Evolutionary conservation across 2,888 invertebrate genomes (phyloP), one percentile per base, ranked within the genome.

Genomic region (Ichneumoninae sp.): DNA sequence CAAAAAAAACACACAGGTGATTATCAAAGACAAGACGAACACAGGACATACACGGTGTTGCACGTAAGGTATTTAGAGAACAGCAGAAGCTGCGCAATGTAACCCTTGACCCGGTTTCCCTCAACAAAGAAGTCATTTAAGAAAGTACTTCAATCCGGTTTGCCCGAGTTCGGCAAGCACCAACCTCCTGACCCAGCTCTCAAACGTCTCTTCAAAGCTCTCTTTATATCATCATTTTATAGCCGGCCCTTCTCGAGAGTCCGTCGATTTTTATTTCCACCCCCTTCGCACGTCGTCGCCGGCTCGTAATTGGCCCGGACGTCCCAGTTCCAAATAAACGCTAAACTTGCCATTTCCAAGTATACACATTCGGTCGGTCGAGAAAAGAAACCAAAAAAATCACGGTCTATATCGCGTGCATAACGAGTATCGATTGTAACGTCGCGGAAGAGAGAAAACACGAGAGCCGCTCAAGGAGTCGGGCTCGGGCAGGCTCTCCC

Each of bases 351-450:
- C 26, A 5, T 26, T 57, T 22, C 26, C 57, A 13, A 57, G 26
- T 22, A 26, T 10, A 26, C 26, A 26, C 22, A 47, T 57, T 26
- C 57, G 22, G 57, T 22, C 4, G 57, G 13, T 3, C 22, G 44
- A 16, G 26, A 33, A 33, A 47, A 6, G 40, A 3, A 1, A 40
- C 8, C 40, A 1, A 47, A 47, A 3, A 72, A 74, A 66, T 65
- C 36, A 40, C 71, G 50, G 72, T 82, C 66, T 69, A 69, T 87
- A 86, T 84, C 82, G 86, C 86, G 84, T 86, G 86, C 80, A 72
- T 85, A 83, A 83, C 79, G 84, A 82, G 80, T 86, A 87, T 87
- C 84, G 87, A 87, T 87, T 87, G 79, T 82, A 16, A 19, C 70
- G 80, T 65, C 80, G 50, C 40, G 71, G 69, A 44, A 33, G 16